phyloP scores from a whole-genome alignment of 2,113 vertebrate genomes.

The Daphoenositta chrysoptera region DNA sequence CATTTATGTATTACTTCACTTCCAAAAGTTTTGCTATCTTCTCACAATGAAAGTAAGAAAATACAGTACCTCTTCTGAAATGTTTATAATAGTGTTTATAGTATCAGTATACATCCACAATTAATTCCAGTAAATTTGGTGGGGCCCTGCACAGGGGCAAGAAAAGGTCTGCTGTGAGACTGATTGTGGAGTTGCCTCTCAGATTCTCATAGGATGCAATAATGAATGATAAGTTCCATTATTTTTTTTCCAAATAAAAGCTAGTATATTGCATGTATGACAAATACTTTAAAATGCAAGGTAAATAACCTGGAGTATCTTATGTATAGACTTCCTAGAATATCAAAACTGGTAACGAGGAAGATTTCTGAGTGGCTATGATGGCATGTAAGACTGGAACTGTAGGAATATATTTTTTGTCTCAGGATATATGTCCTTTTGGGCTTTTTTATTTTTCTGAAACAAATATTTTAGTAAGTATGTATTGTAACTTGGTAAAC shows the following conservation, averaged over 20 bases:
- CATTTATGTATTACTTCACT: background rate
- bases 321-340: background rate
- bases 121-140: background rate
- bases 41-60: background rate
- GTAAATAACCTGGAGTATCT: background rate
- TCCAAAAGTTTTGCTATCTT: background rate
- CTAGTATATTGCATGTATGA: background rate
- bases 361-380: background rate
- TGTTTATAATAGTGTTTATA: background rate
- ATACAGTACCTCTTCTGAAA: background rate
- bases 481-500: background rate
- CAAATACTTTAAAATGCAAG: background rate
- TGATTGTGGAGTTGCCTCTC: background rate
- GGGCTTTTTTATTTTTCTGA: background rate
- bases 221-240: background rate
- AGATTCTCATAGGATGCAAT: background rate
- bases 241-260: background rate
- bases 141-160: background rate
- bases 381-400: background rate
- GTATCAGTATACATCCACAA: background rate
- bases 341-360: background rate
- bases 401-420: background rate
- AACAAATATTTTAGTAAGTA: background rate
- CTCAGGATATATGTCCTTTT: background rate
- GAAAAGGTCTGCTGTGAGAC: background rate